Percentiles rank a stretch among this genome's conserved stretches.
These are phyloP conservation scores for Ephialtes manifestator DNA, from an alignment of 2,888 invertebrate species.

Conservation along the genomic window DNA sequence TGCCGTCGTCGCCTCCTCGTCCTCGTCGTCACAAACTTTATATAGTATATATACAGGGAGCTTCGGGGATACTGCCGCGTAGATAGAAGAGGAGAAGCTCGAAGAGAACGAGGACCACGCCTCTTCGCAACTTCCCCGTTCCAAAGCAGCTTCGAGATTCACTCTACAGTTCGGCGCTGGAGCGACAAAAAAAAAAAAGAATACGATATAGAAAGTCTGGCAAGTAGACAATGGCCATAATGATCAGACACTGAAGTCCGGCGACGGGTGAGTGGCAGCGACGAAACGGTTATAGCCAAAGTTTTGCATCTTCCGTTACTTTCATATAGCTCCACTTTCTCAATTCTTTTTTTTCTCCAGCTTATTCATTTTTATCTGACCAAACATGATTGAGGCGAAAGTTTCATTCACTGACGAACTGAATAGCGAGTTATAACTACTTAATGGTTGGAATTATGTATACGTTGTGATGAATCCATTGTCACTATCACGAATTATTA, in stretches of 20 bases:
- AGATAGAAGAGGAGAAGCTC: conserved; percentile 32
- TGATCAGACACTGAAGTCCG: conserved; percentile 28
- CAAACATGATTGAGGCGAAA: no score
- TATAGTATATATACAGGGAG: conserved; percentile 27
- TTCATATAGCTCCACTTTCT: background rate
- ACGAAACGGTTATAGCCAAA: conserved; percentile 7
- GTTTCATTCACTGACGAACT: no score
- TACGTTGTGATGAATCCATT: no score
- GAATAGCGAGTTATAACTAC: no score
- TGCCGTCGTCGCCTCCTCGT: conserved; percentile 63
- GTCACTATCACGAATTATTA: no score
- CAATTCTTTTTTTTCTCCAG: background rate
- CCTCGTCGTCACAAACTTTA: conserved; percentile 59
- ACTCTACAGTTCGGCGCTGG: conserved; percentile 14
- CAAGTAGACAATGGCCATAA: conserved; percentile 57
- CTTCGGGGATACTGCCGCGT: conserved; percentile 18
- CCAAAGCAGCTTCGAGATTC: conserved; percentile 60
- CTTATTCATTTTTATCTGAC: background rate
- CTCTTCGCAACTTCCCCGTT: conserved; percentile 54
- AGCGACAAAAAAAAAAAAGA: conserved; percentile 29
- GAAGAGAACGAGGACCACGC: conserved; percentile 53
- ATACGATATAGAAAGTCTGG: background rate
- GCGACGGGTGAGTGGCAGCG: background rate
- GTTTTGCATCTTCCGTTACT: background rate
- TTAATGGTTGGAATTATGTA: no score